Evolutionary conservation across 1,140 invertebrate species (phyloP).

Genomic region (Drosophila tropicalis): DNA sequence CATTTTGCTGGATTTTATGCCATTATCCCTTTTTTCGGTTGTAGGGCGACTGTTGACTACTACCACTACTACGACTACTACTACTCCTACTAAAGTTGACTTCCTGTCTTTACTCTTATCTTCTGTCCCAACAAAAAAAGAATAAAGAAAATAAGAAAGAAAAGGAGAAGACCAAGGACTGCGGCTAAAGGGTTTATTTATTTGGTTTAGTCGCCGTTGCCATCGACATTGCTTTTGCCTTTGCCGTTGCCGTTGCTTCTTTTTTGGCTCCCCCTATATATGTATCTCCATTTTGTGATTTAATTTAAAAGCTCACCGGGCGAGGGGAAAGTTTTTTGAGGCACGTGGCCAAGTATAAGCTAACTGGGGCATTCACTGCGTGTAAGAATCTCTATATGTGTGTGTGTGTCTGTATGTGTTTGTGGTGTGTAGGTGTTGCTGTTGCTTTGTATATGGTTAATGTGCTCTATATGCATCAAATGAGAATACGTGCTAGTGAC

Average conservation of each 20-base stretch:
- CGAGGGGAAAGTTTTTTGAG: slow-evolving; percentile 27
- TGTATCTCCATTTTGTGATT: slow-evolving; percentile 71
- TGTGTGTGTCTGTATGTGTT: slow-evolving; percentile 5
- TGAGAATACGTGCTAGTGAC: slow-evolving; percentile 66
- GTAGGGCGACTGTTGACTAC: slow-evolving; percentile 56
- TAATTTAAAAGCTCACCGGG: slow-evolving; percentile 72
- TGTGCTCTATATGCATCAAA: slow-evolving; percentile 49
- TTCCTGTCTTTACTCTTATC: slow-evolving; percentile 66
- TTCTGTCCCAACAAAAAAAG: slow-evolving; percentile 36
- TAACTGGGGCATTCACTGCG: slow-evolving; percentile 16
- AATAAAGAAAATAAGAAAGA: slow-evolving; percentile 38
- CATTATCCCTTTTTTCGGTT: slow-evolving; percentile 66
- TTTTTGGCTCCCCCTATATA: slow-evolving; percentile 44
- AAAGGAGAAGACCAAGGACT: slow-evolving; percentile 55
- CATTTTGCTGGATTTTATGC: slow-evolving; percentile 78
- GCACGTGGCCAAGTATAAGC: slow-evolving; percentile 47
- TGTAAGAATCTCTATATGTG: slow-evolving; percentile 30
- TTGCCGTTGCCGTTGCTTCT: slow-evolving; percentile 34
- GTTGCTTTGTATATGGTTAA: slow-evolving; percentile 39
- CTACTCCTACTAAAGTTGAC: slow-evolving; percentile 54
- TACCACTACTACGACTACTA: slow-evolving; percentile 15
- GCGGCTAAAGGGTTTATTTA: slow-evolving; percentile 76
- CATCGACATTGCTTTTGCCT: slow-evolving; percentile 43
- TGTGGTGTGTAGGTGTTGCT: slow-evolving; percentile 21
- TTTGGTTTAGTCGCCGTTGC: slow-evolving; percentile 66